A percentile compares a stretch with the other conserved stretches of the same genome.
These are phyloP conservation scores for Dreissena rostriformis DNA, from an alignment of 1,140 invertebrate species.

Conservation along the genomic window DNA sequence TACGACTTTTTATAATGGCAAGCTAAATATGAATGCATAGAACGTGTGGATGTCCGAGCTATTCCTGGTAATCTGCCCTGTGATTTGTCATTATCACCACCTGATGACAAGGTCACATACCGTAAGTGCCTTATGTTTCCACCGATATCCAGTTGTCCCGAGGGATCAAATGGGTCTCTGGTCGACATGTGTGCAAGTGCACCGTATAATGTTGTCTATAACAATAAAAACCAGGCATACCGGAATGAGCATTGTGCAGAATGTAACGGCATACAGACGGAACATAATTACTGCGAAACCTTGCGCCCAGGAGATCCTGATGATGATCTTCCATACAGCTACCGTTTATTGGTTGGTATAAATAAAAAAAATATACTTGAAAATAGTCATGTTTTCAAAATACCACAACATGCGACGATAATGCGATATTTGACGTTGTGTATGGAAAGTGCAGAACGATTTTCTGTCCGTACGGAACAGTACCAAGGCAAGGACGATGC, in stretches of 20 bases:
- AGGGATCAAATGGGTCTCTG: neutral
- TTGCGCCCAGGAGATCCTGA: neutral
- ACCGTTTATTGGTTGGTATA: constrained; percentile 63
- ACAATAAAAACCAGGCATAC: neutral
- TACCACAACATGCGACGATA: constrained; percentile 39
- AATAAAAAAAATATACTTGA: constrained; percentile 18
- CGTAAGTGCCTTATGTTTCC: neutral
- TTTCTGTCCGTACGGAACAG: constrained; percentile 10
- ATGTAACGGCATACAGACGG: neutral
- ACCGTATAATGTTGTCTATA: neutral
- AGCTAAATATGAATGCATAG: neutral
- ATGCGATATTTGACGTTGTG: constrained; percentile 63
- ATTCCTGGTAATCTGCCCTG: neutral
- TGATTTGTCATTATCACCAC: neutral
- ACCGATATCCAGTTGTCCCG: neutral
- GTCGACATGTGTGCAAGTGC: neutral
- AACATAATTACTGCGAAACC: neutral
- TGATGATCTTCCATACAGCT: constrained; percentile 54
- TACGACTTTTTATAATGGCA: neutral
- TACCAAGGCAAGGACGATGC: constrained; percentile 29
- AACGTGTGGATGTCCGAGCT: neutral
- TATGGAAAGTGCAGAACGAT: constrained; percentile 44
- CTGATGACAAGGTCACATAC: neutral
- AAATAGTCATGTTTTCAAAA: no score
- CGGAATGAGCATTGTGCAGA: neutral